Evolutionary conservation across 2,888 invertebrate genomes (phyloP), one percentile per base, ranked within the genome.

Genomic region (Lacanobia oleracea): DNA sequence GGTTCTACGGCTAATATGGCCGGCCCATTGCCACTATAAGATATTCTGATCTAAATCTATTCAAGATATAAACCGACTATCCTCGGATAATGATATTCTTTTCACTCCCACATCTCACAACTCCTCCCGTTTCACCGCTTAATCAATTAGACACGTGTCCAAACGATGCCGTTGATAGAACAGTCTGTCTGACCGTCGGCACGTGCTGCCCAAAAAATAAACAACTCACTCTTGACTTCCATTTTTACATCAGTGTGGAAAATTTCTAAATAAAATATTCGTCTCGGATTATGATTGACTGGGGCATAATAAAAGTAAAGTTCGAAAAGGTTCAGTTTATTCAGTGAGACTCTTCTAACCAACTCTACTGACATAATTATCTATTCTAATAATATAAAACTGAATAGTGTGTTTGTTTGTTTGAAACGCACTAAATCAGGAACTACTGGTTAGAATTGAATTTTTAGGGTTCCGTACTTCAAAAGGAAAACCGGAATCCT

Each of bases 161-260:
- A 43, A 57, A 23, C 6, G n/a, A 23, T 37, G 6, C 0, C 60
- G 8, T 33, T 33, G 16, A 33, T 45, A 23, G 0, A 23, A n/a
- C 33, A 21, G 16, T 43, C 51, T 8, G 12, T 1, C 33, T 51
- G 72, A n/a, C n/a, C 9, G 37, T 67, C 18, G 3, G 21, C 77
- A 82, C 77, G 82, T 81, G 69, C 18, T 16, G 9, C 12, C 12
- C 6, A 53, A 43, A 68, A n/a, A 37, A 69, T 21, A 69, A 77
- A 77, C 77, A 59, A 45, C 68, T 67, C 48, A 27, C 59, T 54
- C 50, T 16, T 77, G 27, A 45, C 43, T 53, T 45, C 43, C 45
- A 59, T 59, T 76, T 80, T 59, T 59, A 45, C 40, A 16, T 50
- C 43, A 16, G 16, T 18, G n/a, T 54, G 45, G 54, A 81, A 68